A percentile compares a stretch with the other conserved stretches of the same genome.
These are phyloP conservation scores for Anastrepha ludens DNA, from an alignment of 1,140 invertebrate genomes.

Conservation along the genomic window DNA sequence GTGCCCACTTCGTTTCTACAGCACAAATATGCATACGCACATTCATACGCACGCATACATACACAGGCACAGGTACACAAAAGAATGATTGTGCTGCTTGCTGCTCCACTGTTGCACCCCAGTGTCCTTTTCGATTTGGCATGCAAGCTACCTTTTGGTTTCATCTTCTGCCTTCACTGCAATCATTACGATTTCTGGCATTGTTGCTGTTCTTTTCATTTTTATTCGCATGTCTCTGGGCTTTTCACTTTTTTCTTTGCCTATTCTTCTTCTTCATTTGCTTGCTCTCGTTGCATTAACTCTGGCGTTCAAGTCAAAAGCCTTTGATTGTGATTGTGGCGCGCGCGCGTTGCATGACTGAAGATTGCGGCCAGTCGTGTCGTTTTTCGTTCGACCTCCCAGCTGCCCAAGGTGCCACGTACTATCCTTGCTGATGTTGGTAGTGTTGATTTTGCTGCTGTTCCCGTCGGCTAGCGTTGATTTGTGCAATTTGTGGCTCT, in stretches of 20 bases:
- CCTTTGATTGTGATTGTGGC: constrained; percentile 44
- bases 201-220: background rate
- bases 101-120: background rate
- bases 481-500: constrained; percentile 40
- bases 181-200: background rate
- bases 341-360: constrained; percentile 39
- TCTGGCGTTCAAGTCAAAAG: constrained; percentile 43
- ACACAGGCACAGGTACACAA: background rate
- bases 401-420: constrained; percentile 42
- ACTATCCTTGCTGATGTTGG: background rate
- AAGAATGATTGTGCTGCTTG: background rate
- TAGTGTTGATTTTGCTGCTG: background rate
- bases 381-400: background rate
- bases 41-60: background rate
- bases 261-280: background rate
- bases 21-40: background rate
- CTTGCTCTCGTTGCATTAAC: constrained; percentile 38
- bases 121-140: constrained; percentile 6
- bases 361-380: background rate
- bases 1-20: constrained; percentile 21
- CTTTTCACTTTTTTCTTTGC: background rate
- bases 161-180: background rate
- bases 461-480: constrained; percentile 4
- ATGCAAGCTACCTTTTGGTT: constrained; percentile 13
- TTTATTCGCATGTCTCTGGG: background rate